Percentiles rank a stretch among this genome's conserved stretches.
Evolutionary conservation across 2,113 vertebrate species (phyloP).

Genomic region (Oophaga pumilio): DNA sequence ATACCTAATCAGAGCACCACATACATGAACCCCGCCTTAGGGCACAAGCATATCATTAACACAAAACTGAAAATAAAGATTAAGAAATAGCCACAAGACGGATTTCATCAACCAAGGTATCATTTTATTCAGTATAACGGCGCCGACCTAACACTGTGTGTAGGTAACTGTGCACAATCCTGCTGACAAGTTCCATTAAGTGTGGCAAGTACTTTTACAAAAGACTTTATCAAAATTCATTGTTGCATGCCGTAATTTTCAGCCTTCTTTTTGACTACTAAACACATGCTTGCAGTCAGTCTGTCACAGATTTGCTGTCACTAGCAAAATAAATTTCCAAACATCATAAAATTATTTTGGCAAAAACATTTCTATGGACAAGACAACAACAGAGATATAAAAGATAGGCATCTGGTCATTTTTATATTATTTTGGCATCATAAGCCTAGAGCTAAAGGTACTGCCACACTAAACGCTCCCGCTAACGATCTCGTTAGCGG

Average conservation of each 20-base stretch:
- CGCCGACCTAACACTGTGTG: too few species aligned
- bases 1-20: too few species aligned
- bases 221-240: background rate
- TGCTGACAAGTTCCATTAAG: background rate
- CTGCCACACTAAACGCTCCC: too few species aligned
- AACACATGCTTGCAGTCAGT: conserved; percentile 18
- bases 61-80: too few species aligned
- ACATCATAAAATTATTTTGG: conserved; percentile 12
- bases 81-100: too few species aligned
- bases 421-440: background rate
- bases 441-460: background rate
- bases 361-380: conserved; percentile 12
- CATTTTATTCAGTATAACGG: too few species aligned
- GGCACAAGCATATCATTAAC: too few species aligned
- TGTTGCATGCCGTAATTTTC: background rate
- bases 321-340: conserved; percentile 26
- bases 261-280: background rate
- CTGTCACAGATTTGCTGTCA: conserved; percentile 26
- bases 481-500: too few species aligned
- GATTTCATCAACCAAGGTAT: too few species aligned
- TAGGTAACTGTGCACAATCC: too few species aligned
- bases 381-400: conserved; percentile 16
- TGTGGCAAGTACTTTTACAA: background rate
- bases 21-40: too few species aligned
- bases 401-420: conserved; percentile 19